Base-by-base conservation (phyloP, 2,797 vertebrate species). In the Taenioides sp. region DNA sequence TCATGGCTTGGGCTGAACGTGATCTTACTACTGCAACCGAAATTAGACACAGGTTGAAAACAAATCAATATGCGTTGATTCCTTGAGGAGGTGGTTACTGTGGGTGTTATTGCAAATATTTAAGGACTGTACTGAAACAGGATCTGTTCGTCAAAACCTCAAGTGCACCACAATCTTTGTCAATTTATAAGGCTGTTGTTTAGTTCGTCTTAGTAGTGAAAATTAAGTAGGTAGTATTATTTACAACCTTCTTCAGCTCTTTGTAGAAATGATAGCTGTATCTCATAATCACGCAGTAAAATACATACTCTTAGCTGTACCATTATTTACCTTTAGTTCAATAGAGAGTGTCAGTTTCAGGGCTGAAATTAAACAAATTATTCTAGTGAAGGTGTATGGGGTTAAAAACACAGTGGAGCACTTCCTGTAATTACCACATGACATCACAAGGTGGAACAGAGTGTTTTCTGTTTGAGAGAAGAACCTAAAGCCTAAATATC, bases 21-120 rank as follows among this genome's bases (percentile, higher is more conserved):
- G 47, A 23, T 64, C 58, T 22, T 37, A 4, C 71, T 70, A 69
- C 27, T 72, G 34, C 74, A 59, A 67, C 60, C 69, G 49, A 62
- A 73, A 73, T 54, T 66, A 66, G 65, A 23, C 20, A 9, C 69
- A 74, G 73, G 59, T 71, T 52, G 58, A 81, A 70, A 62, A 5
- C 47, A 73, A 84, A 86, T 80, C 73, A 70, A 87, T 86, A 76
- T 62, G 60, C 40, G 2, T 28, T 37, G 71, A 70, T 76, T 83
- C 70, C 65, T 72, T 16, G 25, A 69, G 74, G 72, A 84, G 79
- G 23, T 1, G 20, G 66, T 43, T 72, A 28, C 47, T 52, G 78
- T 76, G 71, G 71, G 68, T 77, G 69, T 71, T 65, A 49, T 61
- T 79, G 71, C 74, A 50, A 70, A 76, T 83, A 72, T 80, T 55